Evolutionary conservation across 35 echinoderm and acorn worm species (phyloP).

Genomic region (Ptychodera flava): DNA sequence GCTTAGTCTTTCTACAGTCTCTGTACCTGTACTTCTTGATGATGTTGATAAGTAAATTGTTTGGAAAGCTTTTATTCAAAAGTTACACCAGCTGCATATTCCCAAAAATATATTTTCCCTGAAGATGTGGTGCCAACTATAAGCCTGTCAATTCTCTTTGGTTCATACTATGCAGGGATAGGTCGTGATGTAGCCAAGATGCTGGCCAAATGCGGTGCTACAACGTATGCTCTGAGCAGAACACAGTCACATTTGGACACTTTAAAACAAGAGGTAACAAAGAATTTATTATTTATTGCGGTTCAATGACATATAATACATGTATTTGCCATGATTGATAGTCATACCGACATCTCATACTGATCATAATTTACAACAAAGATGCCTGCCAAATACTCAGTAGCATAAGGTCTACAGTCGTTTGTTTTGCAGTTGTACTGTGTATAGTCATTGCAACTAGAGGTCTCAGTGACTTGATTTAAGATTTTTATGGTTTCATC

Average conservation of each 20-base stretch:
- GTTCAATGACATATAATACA: not conserved
- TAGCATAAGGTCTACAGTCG: not conserved
- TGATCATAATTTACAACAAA: no score
- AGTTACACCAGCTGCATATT: not conserved
- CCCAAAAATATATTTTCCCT: not conserved
- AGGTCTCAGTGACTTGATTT: no score
- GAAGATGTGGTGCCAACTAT: not conserved
- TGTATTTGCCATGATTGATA: not conserved
- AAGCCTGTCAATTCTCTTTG: not conserved
- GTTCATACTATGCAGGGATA: conserved; percentile 43
- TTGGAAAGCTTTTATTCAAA: no score
- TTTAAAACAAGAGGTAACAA: conserved; percentile 48
- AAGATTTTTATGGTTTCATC: no score
- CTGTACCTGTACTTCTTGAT: no score
- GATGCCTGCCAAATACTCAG: not conserved
- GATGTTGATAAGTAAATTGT: no score
- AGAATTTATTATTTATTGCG: not conserved
- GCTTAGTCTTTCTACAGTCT: no score
- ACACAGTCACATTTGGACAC: conserved; percentile 62
- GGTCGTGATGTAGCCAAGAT: conserved; percentile 56
- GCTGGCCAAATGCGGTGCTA: conserved; percentile 68
- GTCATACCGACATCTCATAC: no score
- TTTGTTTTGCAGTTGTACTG: no score
- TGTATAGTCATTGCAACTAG: no score
- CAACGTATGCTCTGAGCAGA: conserved; percentile 69